phyloP scores from a whole-genome alignment of 2,797 vertebrate genomes.

The Enteromius paludinosus region DNA sequence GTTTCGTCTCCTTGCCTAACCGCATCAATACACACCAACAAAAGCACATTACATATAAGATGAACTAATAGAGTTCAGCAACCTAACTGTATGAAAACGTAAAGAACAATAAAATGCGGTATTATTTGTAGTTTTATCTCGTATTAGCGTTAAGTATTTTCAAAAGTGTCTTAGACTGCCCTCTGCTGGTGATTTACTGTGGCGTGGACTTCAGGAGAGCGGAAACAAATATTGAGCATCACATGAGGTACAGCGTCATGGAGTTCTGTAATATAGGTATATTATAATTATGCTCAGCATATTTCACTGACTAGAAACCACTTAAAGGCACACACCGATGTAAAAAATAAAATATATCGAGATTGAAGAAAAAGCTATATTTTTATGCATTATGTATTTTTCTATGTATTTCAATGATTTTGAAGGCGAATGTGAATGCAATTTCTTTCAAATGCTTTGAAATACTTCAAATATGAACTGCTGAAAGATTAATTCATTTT shows the following conservation, averaged over 20 bases:
- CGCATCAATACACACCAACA: not conserved
- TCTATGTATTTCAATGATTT: too few species aligned
- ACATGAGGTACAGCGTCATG: not conserved
- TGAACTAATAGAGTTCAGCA: not conserved
- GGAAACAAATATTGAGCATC: not conserved
- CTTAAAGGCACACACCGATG: not conserved
- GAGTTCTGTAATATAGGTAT: too few species aligned
- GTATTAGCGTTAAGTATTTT: not conserved
- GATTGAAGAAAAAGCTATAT: not conserved
- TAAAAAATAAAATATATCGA: not conserved
- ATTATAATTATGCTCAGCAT: not conserved
- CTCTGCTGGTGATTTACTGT: slow-evolving; percentile 11
- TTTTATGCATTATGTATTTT: too few species aligned
- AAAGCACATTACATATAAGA: not conserved
- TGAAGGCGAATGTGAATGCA: not conserved
- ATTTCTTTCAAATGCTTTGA: not conserved
- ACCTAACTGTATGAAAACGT: not conserved
- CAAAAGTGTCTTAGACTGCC: not conserved
- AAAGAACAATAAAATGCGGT: not conserved
- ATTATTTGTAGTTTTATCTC: not conserved
- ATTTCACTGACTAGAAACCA: not conserved
- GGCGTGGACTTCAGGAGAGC: not conserved
- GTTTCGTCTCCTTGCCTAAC: not conserved
- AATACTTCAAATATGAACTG: not conserved
- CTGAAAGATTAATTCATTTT: not conserved